Evolutionary conservation across 2,888 invertebrate species (phyloP).

Genomic region (Diaperis boleti): DNA sequence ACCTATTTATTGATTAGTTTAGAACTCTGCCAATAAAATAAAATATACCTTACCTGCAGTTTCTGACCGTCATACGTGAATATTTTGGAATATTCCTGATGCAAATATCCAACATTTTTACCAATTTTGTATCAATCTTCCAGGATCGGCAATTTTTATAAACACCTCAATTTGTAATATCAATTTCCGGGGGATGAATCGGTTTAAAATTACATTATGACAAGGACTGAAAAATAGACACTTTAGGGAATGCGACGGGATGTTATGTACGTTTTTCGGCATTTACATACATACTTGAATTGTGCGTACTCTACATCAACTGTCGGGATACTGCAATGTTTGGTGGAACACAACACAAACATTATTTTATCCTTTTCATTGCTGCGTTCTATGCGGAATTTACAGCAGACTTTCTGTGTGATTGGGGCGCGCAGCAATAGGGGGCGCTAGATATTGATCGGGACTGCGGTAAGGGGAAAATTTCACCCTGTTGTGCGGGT

Average conservation of each 20-base stretch:
- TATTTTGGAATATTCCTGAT: constrained; percentile 13
- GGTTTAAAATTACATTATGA: neutral
- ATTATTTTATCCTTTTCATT: neutral
- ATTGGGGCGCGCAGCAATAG: too few species aligned
- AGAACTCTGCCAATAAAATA: constrained; percentile 28
- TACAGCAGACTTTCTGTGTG: too few species aligned
- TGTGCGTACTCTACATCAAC: neutral
- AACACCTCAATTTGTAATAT: constrained; percentile 10
- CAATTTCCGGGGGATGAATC: constrained; percentile 2
- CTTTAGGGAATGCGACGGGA: neutral
- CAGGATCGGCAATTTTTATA: neutral
- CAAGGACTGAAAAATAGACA: neutral
- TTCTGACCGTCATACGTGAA: constrained; percentile 12
- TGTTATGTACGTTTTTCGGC: too few species aligned
- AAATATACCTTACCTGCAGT: constrained; percentile 30
- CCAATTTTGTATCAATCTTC: constrained; percentile 7
- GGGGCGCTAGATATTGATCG: too few species aligned
- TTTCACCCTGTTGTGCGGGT: too few species aligned
- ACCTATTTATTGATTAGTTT: constrained; percentile 38
- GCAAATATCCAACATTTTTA: constrained; percentile 26
- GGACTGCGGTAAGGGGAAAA: too few species aligned
- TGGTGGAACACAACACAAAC: constrained; percentile 1
- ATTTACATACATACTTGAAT: neutral
- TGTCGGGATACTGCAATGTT: neutral
- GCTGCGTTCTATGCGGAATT: neutral